Percentiles rank a stretch among this genome's conserved stretches.
Conservation (phyloP, 2,888 invertebrate species). For the Neuroscelio doddi region DNA sequence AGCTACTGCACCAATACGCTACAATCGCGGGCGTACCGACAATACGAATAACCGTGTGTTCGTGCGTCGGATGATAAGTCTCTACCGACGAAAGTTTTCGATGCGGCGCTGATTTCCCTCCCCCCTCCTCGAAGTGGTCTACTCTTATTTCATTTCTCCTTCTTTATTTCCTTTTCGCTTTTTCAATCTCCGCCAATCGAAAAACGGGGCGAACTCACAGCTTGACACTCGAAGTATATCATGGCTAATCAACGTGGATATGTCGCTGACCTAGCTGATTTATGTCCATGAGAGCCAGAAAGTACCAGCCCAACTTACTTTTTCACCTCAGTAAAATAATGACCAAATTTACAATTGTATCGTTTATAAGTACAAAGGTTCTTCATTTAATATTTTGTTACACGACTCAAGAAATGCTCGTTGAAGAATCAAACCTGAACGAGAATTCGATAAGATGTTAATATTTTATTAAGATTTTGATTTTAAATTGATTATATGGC, state of each 20-base stretch:
- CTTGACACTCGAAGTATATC: conserved; percentile 54
- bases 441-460: too few species aligned
- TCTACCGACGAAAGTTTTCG: conserved; percentile 11
- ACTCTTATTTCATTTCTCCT: conserved; percentile 20
- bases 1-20: conserved; percentile 20
- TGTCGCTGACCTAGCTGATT: conserved; percentile 53
- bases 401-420: too few species aligned
- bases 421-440: too few species aligned
- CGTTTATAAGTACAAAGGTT: too few species aligned
- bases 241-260: conserved; percentile 55
- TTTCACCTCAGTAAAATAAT: too few species aligned
- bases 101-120: conserved; percentile 21
- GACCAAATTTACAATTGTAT: too few species aligned
- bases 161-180: conserved; percentile 17
- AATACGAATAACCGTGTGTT: conserved; percentile 11
- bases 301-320: too few species aligned
- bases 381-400: too few species aligned
- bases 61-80: conserved; percentile 7
- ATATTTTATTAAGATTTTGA: too few species aligned
- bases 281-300: conserved; percentile 40
- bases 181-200: conserved; percentile 25
- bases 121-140: conserved; percentile 1
- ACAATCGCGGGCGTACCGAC: conserved; percentile 11
- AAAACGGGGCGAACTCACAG: conserved; percentile 30
- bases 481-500: too few species aligned